A percentile compares a stretch with the other conserved stretches of the same genome.
These are phyloP conservation scores for Epsilonema sp. DNA, from an alignment of 2,888 invertebrate genomes.

Conservation along the genomic window DNA sequence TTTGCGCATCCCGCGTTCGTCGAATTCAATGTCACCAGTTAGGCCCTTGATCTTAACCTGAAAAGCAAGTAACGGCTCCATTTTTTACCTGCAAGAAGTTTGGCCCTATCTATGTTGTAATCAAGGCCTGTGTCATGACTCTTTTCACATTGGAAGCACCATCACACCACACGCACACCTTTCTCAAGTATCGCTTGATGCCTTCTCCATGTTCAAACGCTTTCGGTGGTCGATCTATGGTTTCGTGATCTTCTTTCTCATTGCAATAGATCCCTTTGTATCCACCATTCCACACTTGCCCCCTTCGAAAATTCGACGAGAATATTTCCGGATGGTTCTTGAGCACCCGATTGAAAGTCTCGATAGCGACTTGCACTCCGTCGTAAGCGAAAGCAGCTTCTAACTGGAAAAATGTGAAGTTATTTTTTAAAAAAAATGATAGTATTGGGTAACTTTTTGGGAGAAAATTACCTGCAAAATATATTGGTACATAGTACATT, in stretches of 20 bases:
- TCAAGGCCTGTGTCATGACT: too few relatives aligned
- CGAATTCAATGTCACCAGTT: constrained; percentile 25
- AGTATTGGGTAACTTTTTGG: too few relatives aligned
- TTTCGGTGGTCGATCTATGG: constrained; percentile 22
- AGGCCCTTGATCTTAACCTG: constrained; percentile 5
- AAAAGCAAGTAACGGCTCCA: neutral
- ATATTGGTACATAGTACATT: too few relatives aligned
- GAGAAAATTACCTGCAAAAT: too few relatives aligned
- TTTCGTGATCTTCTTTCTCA: constrained; percentile 19
- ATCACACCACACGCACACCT: neutral
- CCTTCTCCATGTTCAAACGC: constrained; percentile 14
- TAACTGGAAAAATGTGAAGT: too few relatives aligned
- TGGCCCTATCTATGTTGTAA: neutral
- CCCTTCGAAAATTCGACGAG: neutral
- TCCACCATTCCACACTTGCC: constrained; percentile 43
- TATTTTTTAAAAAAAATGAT: too few relatives aligned
- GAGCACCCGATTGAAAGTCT: neutral
- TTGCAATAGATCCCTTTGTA: constrained; percentile 66
- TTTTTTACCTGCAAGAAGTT: neutral
- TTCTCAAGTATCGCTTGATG: neutral
- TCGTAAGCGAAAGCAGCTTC: neutral
- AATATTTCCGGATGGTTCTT: neutral
- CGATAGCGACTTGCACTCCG: neutral
- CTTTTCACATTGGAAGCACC: too few relatives aligned
- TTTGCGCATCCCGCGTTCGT: constrained; percentile 19